These are phyloP conservation scores for Chloebia gouldiae DNA, from an alignment of 2,113 vertebrate species.

Conservation along the genomic window DNA sequence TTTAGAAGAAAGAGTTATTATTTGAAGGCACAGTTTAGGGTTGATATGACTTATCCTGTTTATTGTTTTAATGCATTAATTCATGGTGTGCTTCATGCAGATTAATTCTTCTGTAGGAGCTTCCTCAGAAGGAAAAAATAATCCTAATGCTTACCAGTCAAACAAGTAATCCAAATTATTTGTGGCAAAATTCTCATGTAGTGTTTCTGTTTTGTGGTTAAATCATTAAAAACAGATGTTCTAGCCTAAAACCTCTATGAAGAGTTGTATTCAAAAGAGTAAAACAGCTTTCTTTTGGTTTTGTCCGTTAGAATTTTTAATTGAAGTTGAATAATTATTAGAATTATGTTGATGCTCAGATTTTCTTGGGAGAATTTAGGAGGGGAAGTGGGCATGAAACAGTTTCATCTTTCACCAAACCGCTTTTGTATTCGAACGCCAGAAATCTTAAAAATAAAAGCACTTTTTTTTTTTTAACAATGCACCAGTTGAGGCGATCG, in stretches of 20 bases:
- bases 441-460: conserved; percentile 12
- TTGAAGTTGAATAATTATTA: not conserved
- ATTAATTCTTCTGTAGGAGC: not conserved
- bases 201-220: not conserved
- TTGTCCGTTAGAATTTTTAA: not conserved
- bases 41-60: not conserved
- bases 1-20: not conserved
- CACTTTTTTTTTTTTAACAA: not conserved
- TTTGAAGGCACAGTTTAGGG: not conserved
- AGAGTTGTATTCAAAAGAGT: not conserved
- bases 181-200: not conserved
- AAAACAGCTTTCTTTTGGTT: not conserved
- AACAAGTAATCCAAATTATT: not conserved
- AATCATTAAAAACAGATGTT: not conserved
- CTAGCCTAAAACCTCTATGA: not conserved
- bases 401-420: not conserved
- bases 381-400: not conserved
- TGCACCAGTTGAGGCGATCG: not conserved
- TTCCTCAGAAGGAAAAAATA: not conserved
- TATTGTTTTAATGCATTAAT: not conserved
- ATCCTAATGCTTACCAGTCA: not conserved
- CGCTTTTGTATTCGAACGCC: not conserved
- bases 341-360: not conserved
- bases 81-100: not conserved
- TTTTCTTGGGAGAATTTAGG: not conserved